These are phyloP conservation scores for Chlamydotis undulata DNA, from an alignment of 2,113 vertebrate genomes.

Conservation along the genomic window DNA sequence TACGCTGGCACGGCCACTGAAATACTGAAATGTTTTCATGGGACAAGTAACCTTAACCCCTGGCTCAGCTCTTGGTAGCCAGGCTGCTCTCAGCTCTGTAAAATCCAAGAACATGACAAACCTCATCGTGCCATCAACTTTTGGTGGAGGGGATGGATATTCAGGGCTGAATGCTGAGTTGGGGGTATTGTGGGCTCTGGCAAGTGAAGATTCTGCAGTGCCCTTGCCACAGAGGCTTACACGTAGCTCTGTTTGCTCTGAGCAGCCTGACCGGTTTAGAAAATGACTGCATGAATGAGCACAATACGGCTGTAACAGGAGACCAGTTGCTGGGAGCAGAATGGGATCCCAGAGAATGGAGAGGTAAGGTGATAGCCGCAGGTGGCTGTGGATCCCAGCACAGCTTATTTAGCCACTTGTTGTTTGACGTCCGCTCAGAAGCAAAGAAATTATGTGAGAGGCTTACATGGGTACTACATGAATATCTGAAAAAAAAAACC, in stretches of 20 bases:
- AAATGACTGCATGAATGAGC: neutral
- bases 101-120: neutral
- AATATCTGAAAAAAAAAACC: neutral
- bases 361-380: neutral
- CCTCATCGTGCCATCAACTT: neutral
- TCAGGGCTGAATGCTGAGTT: neutral
- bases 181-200: neutral
- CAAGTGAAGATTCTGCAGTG: neutral
- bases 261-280: conserved; percentile 1
- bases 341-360: neutral
- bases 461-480: neutral
- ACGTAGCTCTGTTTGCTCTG: neutral
- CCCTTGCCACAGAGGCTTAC: neutral
- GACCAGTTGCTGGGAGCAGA: neutral
- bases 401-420: neutral
- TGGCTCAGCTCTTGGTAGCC: neutral
- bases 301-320: neutral
- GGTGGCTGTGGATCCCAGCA: neutral
- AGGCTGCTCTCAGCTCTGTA: neutral
- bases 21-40: neutral
- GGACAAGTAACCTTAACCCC: neutral
- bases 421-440: neutral
- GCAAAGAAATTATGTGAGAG: neutral
- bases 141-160: neutral
- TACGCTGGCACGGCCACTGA: neutral